phyloP scores from a whole-genome alignment of 2,797 vertebrate species.

The Anguilla megastoma region DNA sequence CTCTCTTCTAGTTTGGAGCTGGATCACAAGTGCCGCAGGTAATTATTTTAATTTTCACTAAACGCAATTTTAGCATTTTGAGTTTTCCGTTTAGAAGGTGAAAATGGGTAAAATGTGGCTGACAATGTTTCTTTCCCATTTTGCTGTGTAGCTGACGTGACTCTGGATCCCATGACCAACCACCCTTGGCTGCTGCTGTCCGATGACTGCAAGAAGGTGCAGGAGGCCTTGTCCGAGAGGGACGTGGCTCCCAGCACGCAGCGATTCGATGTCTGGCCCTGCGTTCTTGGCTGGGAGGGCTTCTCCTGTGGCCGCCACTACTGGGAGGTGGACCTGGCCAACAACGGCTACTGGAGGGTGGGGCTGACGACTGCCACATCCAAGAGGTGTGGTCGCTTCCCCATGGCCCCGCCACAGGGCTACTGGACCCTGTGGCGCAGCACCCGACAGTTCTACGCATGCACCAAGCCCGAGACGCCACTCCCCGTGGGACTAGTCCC shows the following conservation, averaged over 20 bases:
- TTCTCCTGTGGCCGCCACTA: constrained; percentile 68
- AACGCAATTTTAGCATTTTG: not conserved
- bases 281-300: constrained; percentile 69
- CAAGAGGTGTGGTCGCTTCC: constrained; percentile 58
- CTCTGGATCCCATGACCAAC: constrained; percentile 67
- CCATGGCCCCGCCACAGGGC: constrained; percentile 63
- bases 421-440: constrained; percentile 74
- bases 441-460: constrained; percentile 66
- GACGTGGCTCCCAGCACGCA: constrained; percentile 52
- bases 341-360: constrained; percentile 67
- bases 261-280: constrained; percentile 68
- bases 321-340: constrained; percentile 72
- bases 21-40: constrained; percentile 70
- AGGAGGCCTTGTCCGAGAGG: constrained; percentile 50
- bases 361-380: constrained; percentile 62
- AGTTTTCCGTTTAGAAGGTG: not conserved
- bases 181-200: constrained; percentile 72
- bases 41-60: constrained; percentile 10
- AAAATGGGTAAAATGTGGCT: not conserved
- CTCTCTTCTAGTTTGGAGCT: constrained; percentile 70
- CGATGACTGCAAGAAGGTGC: constrained; percentile 65
- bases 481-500: constrained; percentile 62
- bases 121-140: not conserved
- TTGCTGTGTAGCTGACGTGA: constrained; percentile 60
- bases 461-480: constrained; percentile 60